Base-by-base conservation (phyloP, 2,113 vertebrate species). In the Phrynosoma blainvillii region DNA sequence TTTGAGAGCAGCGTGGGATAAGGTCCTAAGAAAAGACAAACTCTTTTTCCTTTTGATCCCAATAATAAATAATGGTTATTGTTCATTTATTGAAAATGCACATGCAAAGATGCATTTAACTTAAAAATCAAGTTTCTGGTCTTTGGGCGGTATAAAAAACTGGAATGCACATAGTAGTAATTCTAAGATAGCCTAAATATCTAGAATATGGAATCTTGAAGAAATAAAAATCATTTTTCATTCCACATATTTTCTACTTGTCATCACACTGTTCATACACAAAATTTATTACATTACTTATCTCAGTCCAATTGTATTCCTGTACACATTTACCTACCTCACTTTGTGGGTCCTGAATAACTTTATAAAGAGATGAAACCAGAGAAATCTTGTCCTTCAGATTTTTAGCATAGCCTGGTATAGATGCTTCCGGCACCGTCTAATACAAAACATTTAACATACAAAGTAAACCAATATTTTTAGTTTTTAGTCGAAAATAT, bases 341-440 rank as follows among this genome's bases (percentile, higher is more conserved):
- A 89, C 98, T 99, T 93, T 98, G 98, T 96, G 98, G 98, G 89
- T 99, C 98, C 93, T 98, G 96, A 92, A 99, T 98, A 91, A 99
- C 98, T 96, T 98, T 98, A 96, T 99, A 99, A 85, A 99, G 97
- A n/a, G 98, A 98, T 36, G 98, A 98, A 95, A 99, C 97, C 96
- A 99, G 97, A 92, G 97, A 92, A 93, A 80, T 97, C 96, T 98
- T 99, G 82, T 98, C 98, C 96, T 98, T 99, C 93, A 99, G 95
- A 91, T 97, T 97, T 89, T 96, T 93, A 70, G 98, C 99, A 95
- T 99, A 99, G 95, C 93, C 97, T 95, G 97, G 96, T 93, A 99
- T 96, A 76, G 98, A 98, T 77, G 97, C 96, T 96, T 99, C 99
- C 89, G 98, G 98, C 87, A 99, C 95, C 4, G 98, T 98, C 98